phyloP scores from a whole-genome alignment of 2,888 invertebrate genomes.

The Ennomos erosarius region DNA sequence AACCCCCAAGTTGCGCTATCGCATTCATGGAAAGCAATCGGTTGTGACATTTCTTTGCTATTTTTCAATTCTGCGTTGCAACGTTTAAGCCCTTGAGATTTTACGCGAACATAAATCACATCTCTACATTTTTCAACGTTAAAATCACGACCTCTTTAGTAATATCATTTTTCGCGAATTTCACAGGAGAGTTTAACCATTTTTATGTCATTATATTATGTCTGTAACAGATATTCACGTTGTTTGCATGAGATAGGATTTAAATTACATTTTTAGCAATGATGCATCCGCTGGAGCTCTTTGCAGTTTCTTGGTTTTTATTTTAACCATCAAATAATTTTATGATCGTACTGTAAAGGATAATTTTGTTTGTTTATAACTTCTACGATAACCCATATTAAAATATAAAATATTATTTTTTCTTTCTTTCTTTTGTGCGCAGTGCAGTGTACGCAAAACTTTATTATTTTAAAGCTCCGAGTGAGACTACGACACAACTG shows the following conservation, averaged over 20 bases:
- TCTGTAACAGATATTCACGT: constrained; percentile 10
- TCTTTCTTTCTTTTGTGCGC: too few relatives aligned
- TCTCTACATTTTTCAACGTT: constrained; percentile 11
- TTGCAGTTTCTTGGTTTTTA: constrained; percentile 38
- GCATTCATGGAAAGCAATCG: not conserved
- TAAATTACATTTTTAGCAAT: constrained; percentile 47
- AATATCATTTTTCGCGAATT: constrained; percentile 3
- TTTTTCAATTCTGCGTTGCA: constrained; percentile 10
- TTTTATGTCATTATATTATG: constrained; percentile 12
- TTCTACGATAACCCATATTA: too few relatives aligned
- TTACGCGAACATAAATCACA: constrained; percentile 8
- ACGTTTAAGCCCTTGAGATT: constrained; percentile 1
- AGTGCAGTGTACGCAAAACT: too few relatives aligned
- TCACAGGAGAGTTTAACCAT: constrained; percentile 7
- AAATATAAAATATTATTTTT: too few relatives aligned
- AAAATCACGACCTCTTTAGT: constrained; percentile 3
- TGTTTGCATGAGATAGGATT: constrained; percentile 38
- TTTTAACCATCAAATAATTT: constrained; percentile 27
- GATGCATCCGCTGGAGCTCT: constrained; percentile 34
- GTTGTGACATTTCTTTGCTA: constrained; percentile 9
- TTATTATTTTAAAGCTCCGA: too few relatives aligned
- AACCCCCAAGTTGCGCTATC: not conserved
- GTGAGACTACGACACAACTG: too few relatives aligned
- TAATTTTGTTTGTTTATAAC: too few relatives aligned
- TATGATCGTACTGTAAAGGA: too few relatives aligned